Conservation (phyloP, 2,888 invertebrate genomes). For the Lobophora halterata region DNA sequence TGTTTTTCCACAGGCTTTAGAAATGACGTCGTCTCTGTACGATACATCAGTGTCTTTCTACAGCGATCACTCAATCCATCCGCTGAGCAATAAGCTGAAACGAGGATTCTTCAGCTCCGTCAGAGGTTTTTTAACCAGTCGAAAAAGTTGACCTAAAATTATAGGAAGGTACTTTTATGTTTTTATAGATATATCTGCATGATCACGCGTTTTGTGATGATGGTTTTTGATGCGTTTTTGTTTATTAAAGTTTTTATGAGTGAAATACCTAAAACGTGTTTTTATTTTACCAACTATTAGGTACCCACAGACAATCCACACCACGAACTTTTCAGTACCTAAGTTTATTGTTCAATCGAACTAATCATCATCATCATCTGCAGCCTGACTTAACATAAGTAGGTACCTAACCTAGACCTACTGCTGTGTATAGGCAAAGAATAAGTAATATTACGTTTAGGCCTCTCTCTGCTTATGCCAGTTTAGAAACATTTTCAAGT, state of each 20-base stretch:
- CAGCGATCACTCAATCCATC: constrained; percentile 58
- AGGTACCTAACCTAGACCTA: too few species aligned
- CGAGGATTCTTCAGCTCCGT: constrained; percentile 63
- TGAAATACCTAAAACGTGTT: too few species aligned
- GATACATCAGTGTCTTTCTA: constrained; percentile 69
- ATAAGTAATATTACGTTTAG: too few species aligned
- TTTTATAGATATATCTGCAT: neutral
- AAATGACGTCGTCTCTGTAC: constrained; percentile 63
- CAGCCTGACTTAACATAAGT: too few species aligned
- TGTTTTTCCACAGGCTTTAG: constrained; percentile 54
- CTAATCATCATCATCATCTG: too few species aligned
- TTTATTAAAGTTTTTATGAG: constrained; percentile 8
- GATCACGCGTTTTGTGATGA: constrained; percentile 7
- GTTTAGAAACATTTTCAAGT: too few species aligned
- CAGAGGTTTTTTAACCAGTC: constrained; percentile 52
- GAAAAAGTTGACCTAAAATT: constrained; percentile 42
- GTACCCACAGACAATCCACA: too few species aligned
- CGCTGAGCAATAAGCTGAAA: constrained; percentile 51
- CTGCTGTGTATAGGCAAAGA: too few species aligned
- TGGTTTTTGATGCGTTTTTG: constrained; percentile 6
- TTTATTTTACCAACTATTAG: too few species aligned
- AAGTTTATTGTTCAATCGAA: too few species aligned
- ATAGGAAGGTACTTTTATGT: neutral
- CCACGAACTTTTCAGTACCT: too few species aligned
- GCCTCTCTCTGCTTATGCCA: too few species aligned